Percentiles rank a stretch among this genome's conserved stretches.
These are phyloP conservation scores for Xestia ashworthii DNA, from an alignment of 2,888 invertebrate genomes.

Conservation along the genomic window DNA sequence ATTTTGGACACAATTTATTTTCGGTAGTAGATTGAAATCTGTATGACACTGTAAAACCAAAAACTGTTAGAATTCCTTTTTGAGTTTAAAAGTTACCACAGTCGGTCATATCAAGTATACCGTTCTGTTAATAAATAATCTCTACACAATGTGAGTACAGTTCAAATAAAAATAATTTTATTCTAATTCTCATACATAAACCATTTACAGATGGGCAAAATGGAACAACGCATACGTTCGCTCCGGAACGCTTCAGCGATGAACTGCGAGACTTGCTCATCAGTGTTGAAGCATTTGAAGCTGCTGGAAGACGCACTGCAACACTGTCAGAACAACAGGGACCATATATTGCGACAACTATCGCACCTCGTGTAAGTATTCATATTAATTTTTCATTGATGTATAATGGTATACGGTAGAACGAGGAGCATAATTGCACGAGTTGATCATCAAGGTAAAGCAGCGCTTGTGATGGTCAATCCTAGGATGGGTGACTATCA, in stretches of 20 bases:
- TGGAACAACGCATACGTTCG: conserved; percentile 93
- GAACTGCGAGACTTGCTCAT: conserved; percentile 92
- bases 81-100: background rate
- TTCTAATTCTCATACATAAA: background rate
- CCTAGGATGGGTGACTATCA: background rate
- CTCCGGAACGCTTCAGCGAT: conserved; percentile 93
- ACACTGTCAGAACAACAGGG: conserved; percentile 91
- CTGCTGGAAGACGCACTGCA: conserved; percentile 92
- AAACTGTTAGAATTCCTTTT: background rate
- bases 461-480: background rate
- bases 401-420: background rate
- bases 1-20: background rate
- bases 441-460: background rate
- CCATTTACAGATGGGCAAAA: conserved; percentile 91
- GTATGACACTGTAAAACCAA: background rate
- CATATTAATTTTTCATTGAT: background rate
- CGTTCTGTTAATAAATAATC: background rate
- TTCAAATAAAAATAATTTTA: background rate
- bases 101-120: no score
- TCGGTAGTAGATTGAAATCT: background rate
- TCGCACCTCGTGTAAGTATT: conserved; percentile 94
- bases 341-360: conserved; percentile 93
- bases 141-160: background rate
- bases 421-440: background rate
- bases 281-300: conserved; percentile 91